phyloP scores from a whole-genome alignment of 2,113 vertebrate species.

The Salvelinus sp. region DNA sequence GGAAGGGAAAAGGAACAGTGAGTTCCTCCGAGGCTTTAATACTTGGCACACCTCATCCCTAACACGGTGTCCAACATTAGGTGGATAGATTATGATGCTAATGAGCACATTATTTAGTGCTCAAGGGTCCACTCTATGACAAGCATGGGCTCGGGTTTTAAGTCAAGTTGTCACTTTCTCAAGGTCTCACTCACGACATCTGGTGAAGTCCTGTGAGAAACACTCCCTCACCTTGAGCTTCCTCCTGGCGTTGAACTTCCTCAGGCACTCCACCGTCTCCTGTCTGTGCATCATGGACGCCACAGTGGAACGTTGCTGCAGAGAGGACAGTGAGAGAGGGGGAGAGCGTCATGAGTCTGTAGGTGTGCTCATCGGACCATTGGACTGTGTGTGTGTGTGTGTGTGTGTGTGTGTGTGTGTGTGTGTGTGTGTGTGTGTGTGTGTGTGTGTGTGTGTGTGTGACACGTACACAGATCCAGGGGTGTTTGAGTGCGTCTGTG shows the following conservation, averaged over 20 bases:
- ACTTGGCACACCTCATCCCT: not conserved
- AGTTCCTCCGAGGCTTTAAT: not conserved
- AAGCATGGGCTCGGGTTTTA: too few relatives aligned
- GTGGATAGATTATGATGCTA: conserved; percentile 31
- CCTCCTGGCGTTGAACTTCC: conserved; percentile 95
- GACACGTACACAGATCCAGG: conserved; percentile 93
- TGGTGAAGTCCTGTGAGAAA: too few relatives aligned
- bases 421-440: not conserved
- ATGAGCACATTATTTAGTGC: conserved; percentile 24
- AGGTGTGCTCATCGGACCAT: not conserved
- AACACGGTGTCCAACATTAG: not conserved
- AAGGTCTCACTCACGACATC: too few relatives aligned
- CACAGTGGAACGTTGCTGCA: conserved; percentile 95
- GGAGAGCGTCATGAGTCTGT: not conserved
- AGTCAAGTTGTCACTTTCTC: too few relatives aligned
- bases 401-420: conserved; percentile 12
- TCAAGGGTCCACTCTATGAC: conserved; percentile 12
- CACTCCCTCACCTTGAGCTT: conserved; percentile 85
- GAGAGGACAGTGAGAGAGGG: not conserved
- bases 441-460: too few relatives aligned
- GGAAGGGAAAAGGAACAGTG: conserved; percentile 39
- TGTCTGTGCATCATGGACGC: conserved; percentile 99
- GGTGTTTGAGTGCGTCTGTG: conserved; percentile 91
- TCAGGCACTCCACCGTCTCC: conserved; percentile 97
- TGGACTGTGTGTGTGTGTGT: too few relatives aligned